A percentile compares a stretch with the other conserved stretches of the same genome.
Evolutionary conservation across 2,113 vertebrate species (phyloP).

Genomic region (Nesogale talazaci): DNA sequence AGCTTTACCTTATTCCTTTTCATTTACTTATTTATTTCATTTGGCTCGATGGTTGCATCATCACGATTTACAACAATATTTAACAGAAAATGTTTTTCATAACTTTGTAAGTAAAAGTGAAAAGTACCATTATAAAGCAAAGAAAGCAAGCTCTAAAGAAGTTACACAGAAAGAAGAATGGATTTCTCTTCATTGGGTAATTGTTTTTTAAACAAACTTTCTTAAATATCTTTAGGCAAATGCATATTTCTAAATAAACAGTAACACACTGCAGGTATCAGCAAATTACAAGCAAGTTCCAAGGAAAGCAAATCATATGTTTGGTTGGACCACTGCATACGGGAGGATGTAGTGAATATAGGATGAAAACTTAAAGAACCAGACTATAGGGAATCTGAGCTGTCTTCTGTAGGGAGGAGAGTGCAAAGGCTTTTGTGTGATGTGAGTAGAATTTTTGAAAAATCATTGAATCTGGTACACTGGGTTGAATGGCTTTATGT

Average conservation of each 20-base stretch:
- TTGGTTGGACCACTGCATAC: not conserved
- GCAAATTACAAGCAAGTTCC: not conserved
- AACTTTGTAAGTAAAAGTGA: not conserved
- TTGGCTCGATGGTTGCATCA: not conserved
- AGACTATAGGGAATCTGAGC: not conserved
- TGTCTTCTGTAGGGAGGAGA: not conserved
- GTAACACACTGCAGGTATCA: not conserved
- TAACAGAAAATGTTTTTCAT: not conserved
- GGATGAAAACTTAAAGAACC: not conserved
- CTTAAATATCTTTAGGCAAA: not conserved
- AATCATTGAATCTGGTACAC: not conserved
- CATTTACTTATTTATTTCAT: slow-evolving; percentile 12
- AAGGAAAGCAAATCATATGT: not conserved
- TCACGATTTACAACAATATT: not conserved
- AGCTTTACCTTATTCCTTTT: slow-evolving; percentile 14
- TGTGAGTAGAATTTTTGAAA: slow-evolving; percentile 13
- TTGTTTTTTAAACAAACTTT: not conserved
- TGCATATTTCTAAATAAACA: not conserved
- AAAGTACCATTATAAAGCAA: not conserved
- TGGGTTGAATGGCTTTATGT: not conserved
- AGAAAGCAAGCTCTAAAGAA: not conserved
- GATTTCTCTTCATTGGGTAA: not conserved
- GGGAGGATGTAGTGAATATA: not conserved
- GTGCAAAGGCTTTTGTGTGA: not conserved
- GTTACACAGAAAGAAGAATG: not conserved